These are phyloP conservation scores for Pampus argenteus DNA, from an alignment of 2,797 vertebrate genomes.

Conservation along the genomic window DNA sequence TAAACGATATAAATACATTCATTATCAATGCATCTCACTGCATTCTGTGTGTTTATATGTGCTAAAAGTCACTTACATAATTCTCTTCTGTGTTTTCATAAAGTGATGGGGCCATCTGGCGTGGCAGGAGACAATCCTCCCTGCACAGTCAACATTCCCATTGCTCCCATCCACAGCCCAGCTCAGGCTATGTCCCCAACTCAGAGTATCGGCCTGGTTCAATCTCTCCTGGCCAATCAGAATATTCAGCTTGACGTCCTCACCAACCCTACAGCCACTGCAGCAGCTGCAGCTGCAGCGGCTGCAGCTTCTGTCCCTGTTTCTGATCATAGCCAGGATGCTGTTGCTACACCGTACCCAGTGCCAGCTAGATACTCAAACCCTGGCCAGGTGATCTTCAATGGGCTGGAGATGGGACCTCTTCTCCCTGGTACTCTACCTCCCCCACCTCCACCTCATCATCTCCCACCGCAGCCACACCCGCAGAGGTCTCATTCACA, in stretches of 20 bases:
- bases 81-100: conserved; percentile 42
- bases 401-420: conserved; percentile 89
- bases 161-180: conserved; percentile 97
- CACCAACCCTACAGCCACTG: conserved; percentile 90
- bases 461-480: conserved; percentile 83
- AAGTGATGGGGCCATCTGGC: conserved; percentile 95
- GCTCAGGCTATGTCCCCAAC: conserved; percentile 99
- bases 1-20: not conserved
- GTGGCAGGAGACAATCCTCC: conserved; percentile 93
- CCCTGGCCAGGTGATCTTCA: conserved; percentile 91
- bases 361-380: conserved; percentile 88
- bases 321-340: conserved; percentile 84
- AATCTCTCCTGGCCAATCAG: conserved; percentile 97
- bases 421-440: conserved; percentile 83
- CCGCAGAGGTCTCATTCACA: conserved; percentile 76
- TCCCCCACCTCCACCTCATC: conserved; percentile 83
- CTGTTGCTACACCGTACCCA: conserved; percentile 84
- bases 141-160: conserved; percentile 98
- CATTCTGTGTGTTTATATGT: not conserved
- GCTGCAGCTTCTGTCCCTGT: conserved; percentile 72
- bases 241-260: conserved; percentile 97
- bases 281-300: conserved; percentile 76
- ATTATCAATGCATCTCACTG: not conserved
- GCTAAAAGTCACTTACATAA: not conserved
- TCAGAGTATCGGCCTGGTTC: conserved; percentile 97